Percentiles rank a stretch among this genome's conserved stretches.
Conservation (phyloP, 2,888 invertebrate species). For the Hedychridium roseum region DNA sequence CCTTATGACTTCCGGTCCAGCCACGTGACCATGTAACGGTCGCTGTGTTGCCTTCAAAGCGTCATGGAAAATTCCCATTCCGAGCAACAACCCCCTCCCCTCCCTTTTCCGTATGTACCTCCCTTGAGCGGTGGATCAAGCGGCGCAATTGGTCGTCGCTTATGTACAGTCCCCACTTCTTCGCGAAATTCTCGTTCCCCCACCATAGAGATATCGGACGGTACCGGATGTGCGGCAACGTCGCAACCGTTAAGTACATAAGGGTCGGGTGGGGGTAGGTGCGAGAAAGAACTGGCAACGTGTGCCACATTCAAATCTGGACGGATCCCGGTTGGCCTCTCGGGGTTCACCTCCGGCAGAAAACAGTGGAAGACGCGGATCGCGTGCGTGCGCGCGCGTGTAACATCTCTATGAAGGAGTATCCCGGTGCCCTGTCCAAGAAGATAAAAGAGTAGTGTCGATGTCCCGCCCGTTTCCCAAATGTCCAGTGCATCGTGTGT, state of each 20-base stretch:
- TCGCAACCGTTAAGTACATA: slow-evolving; percentile 60
- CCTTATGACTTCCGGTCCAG: slow-evolving; percentile 31
- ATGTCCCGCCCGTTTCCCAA: no score
- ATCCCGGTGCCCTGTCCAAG: no score
- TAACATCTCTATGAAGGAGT: no score
- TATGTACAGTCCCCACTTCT: slow-evolving; percentile 49
- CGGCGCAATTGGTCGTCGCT: slow-evolving; percentile 30
- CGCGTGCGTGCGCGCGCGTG: slow-evolving; percentile 2
- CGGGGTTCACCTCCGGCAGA: slow-evolving; percentile 33
- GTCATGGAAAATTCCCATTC: slow-evolving; percentile 60
- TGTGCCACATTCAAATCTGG: slow-evolving; percentile 60
- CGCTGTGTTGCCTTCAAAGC: slow-evolving; percentile 28
- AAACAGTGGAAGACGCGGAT: slow-evolving; percentile 41
- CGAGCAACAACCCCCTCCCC: slow-evolving; percentile 32
- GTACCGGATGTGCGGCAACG: slow-evolving; percentile 61
- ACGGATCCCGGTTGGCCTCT: slow-evolving; percentile 49
- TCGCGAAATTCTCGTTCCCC: slow-evolving; percentile 42
- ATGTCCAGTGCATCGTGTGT: no score
- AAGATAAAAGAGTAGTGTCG: no score
- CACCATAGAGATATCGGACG: slow-evolving; percentile 30
- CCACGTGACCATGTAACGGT: slow-evolving; percentile 45
- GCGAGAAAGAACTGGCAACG: slow-evolving; percentile 59
- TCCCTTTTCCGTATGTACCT: no score
- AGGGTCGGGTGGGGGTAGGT: slow-evolving; percentile 29
- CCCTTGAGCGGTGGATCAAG: slow-evolving; percentile 6